These are phyloP conservation scores for Helobdella robusta DNA, from an alignment of 2,888 invertebrate species.

Conservation along the genomic window DNA sequence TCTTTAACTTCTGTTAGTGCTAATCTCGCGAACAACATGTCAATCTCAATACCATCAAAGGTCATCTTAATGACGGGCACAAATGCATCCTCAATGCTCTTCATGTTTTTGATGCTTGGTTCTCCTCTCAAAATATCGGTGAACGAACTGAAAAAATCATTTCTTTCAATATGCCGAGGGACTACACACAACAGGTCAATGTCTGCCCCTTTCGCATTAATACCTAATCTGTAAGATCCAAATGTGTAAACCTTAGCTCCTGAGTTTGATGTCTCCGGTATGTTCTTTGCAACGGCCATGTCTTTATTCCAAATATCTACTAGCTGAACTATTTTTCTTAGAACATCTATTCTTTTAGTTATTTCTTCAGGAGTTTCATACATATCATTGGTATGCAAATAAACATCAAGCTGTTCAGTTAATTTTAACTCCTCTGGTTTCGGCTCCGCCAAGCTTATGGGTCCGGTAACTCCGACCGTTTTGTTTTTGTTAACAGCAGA, in stretches of 20 bases:
- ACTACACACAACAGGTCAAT: slow-evolving; percentile 97
- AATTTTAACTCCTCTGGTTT: slow-evolving; percentile 67
- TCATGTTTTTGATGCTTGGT: slow-evolving; percentile 70
- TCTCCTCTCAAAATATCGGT: slow-evolving; percentile 78
- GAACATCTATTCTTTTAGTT: slow-evolving; percentile 54
- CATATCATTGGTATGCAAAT: slow-evolving; percentile 71
- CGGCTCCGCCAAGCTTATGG: slow-evolving; percentile 77
- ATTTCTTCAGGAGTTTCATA: slow-evolving; percentile 55
- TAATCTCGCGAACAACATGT: slow-evolving; percentile 89
- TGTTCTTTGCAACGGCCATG: slow-evolving; percentile 73
- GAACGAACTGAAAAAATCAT: slow-evolving; percentile 89
- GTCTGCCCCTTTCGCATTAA: slow-evolving; percentile 88
- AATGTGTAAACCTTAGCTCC: slow-evolving; percentile 89
- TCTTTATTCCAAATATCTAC: slow-evolving; percentile 90
- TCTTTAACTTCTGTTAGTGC: slow-evolving; percentile 92
- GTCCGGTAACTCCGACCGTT: slow-evolving; percentile 90
- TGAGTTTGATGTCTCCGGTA: slow-evolving; percentile 79
- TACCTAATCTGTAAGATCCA: slow-evolving; percentile 81
- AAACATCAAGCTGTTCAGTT: slow-evolving; percentile 66
- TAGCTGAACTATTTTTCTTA: slow-evolving; percentile 71
- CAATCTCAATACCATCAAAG: slow-evolving; percentile 91
- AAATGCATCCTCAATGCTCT: slow-evolving; percentile 85
- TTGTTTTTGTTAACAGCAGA: background rate
- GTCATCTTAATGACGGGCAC: slow-evolving; percentile 99
- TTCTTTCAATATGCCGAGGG: slow-evolving; percentile 82